Evolutionary conservation across 1,140 invertebrate genomes (phyloP).

Genomic region (Drosophila kohkoa): DNA sequence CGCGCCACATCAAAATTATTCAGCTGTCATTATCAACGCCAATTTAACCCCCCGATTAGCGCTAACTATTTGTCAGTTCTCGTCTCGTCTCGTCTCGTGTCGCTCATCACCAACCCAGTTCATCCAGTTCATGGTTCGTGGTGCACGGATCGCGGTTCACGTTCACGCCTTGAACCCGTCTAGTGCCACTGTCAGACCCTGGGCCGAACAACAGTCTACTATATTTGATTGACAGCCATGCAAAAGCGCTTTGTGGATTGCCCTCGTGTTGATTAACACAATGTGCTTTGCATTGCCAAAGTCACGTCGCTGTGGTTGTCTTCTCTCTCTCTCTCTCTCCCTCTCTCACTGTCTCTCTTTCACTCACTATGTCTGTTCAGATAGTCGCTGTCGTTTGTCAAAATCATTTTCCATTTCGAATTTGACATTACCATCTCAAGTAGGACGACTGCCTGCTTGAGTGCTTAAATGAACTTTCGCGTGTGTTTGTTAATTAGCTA

Average conservation of each 20-base stretch:
- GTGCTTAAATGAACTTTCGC: slow-evolving; percentile 44
- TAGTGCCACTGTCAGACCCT: slow-evolving; percentile 1
- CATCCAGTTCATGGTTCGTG: slow-evolving; percentile 20
- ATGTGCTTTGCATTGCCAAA: slow-evolving; percentile 55
- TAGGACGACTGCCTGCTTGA: slow-evolving; percentile 35
- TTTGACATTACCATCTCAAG: slow-evolving; percentile 50
- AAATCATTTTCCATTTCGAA: slow-evolving; percentile 50
- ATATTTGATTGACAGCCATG: slow-evolving; percentile 59
- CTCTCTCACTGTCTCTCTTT: neutral
- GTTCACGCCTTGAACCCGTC: slow-evolving; percentile 40
- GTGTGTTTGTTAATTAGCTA: slow-evolving; percentile 45
- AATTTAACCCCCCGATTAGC: slow-evolving; percentile 48
- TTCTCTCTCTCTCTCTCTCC: neutral
- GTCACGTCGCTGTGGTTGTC: slow-evolving; percentile 36
- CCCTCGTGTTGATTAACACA: slow-evolving; percentile 54
- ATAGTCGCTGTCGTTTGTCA: slow-evolving; percentile 33
- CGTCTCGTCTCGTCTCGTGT: slow-evolving; percentile 12
- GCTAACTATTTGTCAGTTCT: slow-evolving; percentile 53
- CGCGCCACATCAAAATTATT: slow-evolving; percentile 64
- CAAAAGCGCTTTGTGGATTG: slow-evolving; percentile 48
- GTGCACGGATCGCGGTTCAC: slow-evolving; percentile 23
- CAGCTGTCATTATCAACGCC: slow-evolving; percentile 70
- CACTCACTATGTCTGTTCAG: neutral
- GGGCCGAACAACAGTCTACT: slow-evolving; percentile 6
- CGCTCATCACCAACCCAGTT: neutral